phyloP scores from a whole-genome alignment of 1,140 invertebrate genomes.

The Drosophila pseudoananassae region DNA sequence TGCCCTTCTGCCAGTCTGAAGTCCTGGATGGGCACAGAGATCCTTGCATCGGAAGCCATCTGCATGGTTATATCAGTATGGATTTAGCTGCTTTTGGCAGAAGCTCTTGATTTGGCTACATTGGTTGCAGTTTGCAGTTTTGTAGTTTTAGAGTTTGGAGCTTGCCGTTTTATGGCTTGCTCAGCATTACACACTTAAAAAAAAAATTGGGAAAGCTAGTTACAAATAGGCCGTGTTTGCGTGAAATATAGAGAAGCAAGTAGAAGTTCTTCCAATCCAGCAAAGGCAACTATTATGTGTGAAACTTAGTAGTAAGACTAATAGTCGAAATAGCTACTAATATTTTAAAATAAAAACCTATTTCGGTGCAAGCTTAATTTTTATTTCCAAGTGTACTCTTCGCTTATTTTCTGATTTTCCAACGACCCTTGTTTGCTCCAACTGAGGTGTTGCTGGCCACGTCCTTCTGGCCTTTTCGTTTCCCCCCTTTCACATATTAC shows the following conservation, averaged over 20 bases:
- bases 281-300: too few species aligned
- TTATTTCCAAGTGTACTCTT: not conserved
- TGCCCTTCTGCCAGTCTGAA: not conserved
- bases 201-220: too few species aligned
- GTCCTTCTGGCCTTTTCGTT: too few species aligned
- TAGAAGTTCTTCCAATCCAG: too few species aligned
- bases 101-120: constrained; percentile 33
- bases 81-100: constrained; percentile 6
- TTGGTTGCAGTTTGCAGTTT: constrained; percentile 27
- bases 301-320: too few species aligned
- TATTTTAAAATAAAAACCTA: too few species aligned
- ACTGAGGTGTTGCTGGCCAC: not conserved
- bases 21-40: not conserved
- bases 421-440: not conserved
- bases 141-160: constrained; percentile 11
- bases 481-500: not conserved
- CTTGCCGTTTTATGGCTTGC: constrained; percentile 33
- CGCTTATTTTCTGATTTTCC: not conserved
- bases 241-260: too few species aligned
- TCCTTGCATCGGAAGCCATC: constrained; percentile 27
- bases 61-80: constrained; percentile 6
- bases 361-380: too few species aligned
- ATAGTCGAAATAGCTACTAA: too few species aligned
- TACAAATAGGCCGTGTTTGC: too few species aligned
- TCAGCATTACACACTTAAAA: not conserved